A percentile compares a stretch with the other conserved stretches of the same genome.
phyloP scores from a whole-genome alignment of 1,140 invertebrate species.

The Chrysopa pallens region DNA sequence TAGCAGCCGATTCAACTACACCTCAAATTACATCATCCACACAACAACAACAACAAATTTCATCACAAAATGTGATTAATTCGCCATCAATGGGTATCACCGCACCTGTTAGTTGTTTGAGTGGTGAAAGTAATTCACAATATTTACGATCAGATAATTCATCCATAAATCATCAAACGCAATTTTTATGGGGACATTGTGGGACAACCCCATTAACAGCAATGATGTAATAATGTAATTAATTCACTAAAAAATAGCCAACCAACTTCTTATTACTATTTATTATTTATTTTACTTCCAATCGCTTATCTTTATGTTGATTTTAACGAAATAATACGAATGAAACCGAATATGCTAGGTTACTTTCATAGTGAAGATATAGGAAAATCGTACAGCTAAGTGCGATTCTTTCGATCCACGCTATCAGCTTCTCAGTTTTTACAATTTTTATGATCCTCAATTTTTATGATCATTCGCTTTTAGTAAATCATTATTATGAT shows the following conservation, averaged over 20 bases:
- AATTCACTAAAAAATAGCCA: neutral
- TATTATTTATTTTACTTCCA: neutral
- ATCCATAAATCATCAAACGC: constrained; percentile 2
- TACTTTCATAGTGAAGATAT: no score
- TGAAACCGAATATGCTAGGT: no score
- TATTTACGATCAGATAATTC: neutral
- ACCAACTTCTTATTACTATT: constrained; percentile 1
- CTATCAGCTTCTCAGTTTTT: no score
- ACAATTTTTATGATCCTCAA: no score
- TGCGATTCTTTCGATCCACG: no score
- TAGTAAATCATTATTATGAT: no score
- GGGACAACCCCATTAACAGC: constrained; percentile 2
- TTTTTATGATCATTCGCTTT: no score
- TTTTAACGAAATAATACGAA: no score
- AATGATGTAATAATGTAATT: neutral
- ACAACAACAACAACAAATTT: no score
- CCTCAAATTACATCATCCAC: neutral
- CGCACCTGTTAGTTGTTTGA: neutral
- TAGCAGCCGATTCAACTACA: neutral
- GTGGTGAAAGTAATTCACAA: neutral
- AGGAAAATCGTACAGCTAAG: no score
- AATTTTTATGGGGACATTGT: constrained; percentile 4
- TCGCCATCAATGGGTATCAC: neutral
- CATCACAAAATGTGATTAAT: neutral
- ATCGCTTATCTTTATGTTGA: no score